Conservation (phyloP, 37 sponge, comb jelly and placozoan genomes). For the Ianthella basta region DNA sequence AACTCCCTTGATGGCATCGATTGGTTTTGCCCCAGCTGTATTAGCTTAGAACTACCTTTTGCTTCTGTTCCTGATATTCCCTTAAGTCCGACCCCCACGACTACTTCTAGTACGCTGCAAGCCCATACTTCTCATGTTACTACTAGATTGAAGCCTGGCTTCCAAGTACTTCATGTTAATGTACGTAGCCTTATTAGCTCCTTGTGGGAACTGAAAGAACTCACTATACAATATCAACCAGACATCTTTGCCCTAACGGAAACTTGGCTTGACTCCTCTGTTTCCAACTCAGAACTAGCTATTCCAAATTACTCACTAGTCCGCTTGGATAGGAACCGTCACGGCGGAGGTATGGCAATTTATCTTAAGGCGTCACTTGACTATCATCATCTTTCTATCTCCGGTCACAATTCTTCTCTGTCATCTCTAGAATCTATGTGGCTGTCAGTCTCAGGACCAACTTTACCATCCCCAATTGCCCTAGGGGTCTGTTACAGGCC, state of each 20-base stretch:
- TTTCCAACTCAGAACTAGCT: background rate
- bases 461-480: background rate
- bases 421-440: background rate
- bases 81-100: too few species aligned
- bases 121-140: too few species aligned
- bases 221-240: background rate
- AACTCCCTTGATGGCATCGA: too few species aligned
- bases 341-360: slow-evolving; percentile 13
- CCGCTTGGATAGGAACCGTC: background rate
- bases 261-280: slow-evolving; percentile 13
- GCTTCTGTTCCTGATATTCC: too few species aligned
- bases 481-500: background rate
- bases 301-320: background rate
- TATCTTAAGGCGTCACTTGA: slow-evolving; percentile 2
- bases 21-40: too few species aligned
- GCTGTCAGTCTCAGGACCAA: background rate
- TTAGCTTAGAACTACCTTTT: too few species aligned
- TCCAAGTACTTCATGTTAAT: slow-evolving; percentile 10
- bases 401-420: background rate
- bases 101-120: too few species aligned
- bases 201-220: background rate
- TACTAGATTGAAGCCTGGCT: too few species aligned
- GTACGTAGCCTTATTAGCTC: background rate
- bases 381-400: background rate
- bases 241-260: slow-evolving; percentile 8